Conservation (phyloP, 2,888 invertebrate species). For the Alviniconcha strummeri region DNA sequence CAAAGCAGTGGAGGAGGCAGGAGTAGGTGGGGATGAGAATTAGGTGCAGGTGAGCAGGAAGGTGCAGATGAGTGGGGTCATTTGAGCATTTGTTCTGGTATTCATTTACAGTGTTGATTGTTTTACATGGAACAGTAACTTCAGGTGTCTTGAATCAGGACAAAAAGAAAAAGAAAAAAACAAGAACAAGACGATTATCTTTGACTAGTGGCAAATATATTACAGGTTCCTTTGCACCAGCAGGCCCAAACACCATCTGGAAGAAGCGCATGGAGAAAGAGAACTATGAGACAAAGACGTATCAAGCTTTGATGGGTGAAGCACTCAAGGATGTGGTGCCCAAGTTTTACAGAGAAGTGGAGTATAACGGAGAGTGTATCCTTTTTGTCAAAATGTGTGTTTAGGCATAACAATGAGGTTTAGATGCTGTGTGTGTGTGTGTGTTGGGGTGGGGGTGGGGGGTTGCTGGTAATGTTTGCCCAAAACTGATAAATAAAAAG, state of each 20-base stretch:
- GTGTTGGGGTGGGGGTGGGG: neutral
- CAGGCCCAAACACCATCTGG: constrained; percentile 94
- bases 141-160: no score
- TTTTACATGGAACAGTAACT: no score
- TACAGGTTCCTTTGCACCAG: constrained; percentile 92
- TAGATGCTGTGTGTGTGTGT: neutral
- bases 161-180: no score
- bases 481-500: no score
- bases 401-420: no score
- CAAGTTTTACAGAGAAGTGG: constrained; percentile 85
- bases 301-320: constrained; percentile 87
- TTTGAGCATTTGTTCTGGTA: no score
- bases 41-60: no score
- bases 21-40: no score
- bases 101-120: no score
- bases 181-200: no score
- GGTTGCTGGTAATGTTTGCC: neutral
- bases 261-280: constrained; percentile 84
- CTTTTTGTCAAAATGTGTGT: constrained; percentile 50
- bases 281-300: constrained; percentile 76
- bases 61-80: no score
- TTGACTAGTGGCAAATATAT: constrained; percentile 8
- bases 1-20: no score
- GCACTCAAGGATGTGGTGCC: constrained; percentile 85
- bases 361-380: constrained; percentile 75